Evolutionary conservation across 2,797 vertebrate species (phyloP).

Genomic region (Triplophysa bombifrons): DNA sequence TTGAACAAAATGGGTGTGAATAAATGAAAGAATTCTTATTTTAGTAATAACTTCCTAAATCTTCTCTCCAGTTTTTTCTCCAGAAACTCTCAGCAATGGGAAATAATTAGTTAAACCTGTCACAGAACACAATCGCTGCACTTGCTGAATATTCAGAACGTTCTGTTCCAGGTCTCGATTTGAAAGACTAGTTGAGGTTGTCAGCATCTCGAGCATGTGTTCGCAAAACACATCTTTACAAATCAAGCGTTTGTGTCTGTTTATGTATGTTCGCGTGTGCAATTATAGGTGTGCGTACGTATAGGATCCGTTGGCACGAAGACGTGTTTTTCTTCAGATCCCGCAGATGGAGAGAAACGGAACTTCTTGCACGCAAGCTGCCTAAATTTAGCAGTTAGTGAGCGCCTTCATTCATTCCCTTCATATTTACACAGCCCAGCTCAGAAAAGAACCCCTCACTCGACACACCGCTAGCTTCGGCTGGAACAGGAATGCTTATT

Average conservation of each 20-base stretch:
- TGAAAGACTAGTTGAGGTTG: slow-evolving; percentile 28
- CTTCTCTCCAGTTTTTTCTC: not conserved
- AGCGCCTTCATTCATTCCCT: slow-evolving; percentile 47
- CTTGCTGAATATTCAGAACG: slow-evolving; percentile 14
- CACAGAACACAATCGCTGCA: not conserved
- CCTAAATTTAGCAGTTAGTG: slow-evolving; percentile 53
- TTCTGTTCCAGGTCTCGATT: slow-evolving; percentile 38
- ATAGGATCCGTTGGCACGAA: slow-evolving; percentile 33
- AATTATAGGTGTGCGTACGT: slow-evolving; percentile 20
- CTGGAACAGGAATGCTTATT: not conserved
- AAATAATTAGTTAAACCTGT: slow-evolving; percentile 38
- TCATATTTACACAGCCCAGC: slow-evolving; percentile 49
- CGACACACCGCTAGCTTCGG: not conserved
- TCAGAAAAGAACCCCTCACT: slow-evolving; percentile 42
- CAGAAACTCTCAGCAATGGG: slow-evolving; percentile 6
- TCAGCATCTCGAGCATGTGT: not conserved
- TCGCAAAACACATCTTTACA: not conserved
- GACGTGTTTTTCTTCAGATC: slow-evolving; percentile 60
- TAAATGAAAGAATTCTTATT: too few species aligned
- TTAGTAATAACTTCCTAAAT: not conserved
- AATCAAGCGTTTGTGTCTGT: slow-evolving; percentile 23
- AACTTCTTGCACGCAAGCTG: slow-evolving; percentile 61
- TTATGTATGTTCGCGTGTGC: slow-evolving; percentile 16
- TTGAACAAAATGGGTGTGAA: too few species aligned
- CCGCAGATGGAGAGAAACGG: slow-evolving; percentile 63